Base-by-base conservation (phyloP, 2,888 invertebrate species). In the Drosophila cognata region DNA sequence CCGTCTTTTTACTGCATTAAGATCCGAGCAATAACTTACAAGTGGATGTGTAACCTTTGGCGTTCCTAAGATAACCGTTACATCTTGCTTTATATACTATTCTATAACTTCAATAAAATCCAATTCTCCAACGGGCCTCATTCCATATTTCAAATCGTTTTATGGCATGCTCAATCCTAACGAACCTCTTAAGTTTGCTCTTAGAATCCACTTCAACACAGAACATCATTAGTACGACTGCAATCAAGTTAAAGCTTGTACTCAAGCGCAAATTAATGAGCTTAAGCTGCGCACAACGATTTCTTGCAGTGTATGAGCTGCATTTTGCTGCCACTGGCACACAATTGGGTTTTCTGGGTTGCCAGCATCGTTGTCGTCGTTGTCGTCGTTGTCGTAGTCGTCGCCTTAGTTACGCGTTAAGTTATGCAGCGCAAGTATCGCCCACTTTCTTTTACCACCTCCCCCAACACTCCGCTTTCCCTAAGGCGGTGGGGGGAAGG, bases 331-430 rank as follows among this genome's bases (percentile, higher is more conserved):
- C 84, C 71, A 78, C 77, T 86, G 87, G 84, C 89, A 77, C 74
- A 79, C 90, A 87, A 90, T 90, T 87, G 88, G 72, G 79, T 73
- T 77, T 79, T 75, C 72, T 79, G 41, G 73, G 78, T 53, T 68
- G 66, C 58, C 55, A 59, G 43, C 71, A 60, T 58, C 55, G 58
- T 33, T 50, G 41, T 58, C 58, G 77, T 75, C 63, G 84, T 50
- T 50, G 58, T 46, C 43, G 36, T 56, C 57, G 74, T 80, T 18
- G 58, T 51, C 53, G 59, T 36, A 28, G 36, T 61, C 61, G 79
- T 79, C 68, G 87, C 82, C 84, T 59, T 61, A 67, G 82, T 64
- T 67, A 73, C 82, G 84, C 84, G 84, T 79, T 74, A 79, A 86
- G 90, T 84, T 90, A 86, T 86, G 90, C 90, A 74, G 84, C 58